Base-by-base conservation (phyloP, 2,797 vertebrate genomes). In the Pagetopsis macropterus region DNA sequence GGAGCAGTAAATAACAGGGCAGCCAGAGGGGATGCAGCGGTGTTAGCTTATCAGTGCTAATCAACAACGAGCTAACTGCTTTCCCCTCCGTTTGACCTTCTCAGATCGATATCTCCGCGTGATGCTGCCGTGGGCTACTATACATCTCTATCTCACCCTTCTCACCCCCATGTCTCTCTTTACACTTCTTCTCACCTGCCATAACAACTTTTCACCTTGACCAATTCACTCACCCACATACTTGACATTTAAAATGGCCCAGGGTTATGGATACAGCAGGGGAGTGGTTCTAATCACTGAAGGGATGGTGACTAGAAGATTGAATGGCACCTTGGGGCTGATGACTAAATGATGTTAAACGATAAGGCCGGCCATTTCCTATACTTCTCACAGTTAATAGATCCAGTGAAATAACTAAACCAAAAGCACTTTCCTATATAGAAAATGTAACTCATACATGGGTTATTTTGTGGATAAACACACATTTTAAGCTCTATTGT, bases 51-150 rank as follows among this genome's bases (percentile, higher is more conserved):
- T 84, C 79, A 62, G 67, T 21, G 73, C 85, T 91, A 87, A 91
- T 93, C 82, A 88, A 82, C 83, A 78, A 49, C 0, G 14, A 78
- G 87, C 84, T 87, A 88, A 92, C 84, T 76, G 84, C 84, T 77
- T 86, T 86, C 84, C 81, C 85, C 83, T 87, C 67, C 49, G 68
- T 43, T 6, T 85, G 89, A 90, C 89, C 91, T 88, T 58, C 63
- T 58, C 52, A 33, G 6, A 90, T 92, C 83, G 41, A 92, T 90
- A 45, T 44, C 74, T 43, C 44, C 33, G 3, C 31, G 56, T 85
- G 80, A 83, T 33, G 48, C 78, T 37, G 65, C 72, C 3, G 55
- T 57, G 64, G 63, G 17, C 65, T 64, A 44, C 65, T 68, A 31
- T 13, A 52, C 62, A 45, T 72, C 85, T 86, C 72, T 16, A 65